A percentile compares a stretch with the other conserved stretches of the same genome.
Evolutionary conservation across 1,140 invertebrate genomes (phyloP).

Genomic region (Drosophila watanabei): DNA sequence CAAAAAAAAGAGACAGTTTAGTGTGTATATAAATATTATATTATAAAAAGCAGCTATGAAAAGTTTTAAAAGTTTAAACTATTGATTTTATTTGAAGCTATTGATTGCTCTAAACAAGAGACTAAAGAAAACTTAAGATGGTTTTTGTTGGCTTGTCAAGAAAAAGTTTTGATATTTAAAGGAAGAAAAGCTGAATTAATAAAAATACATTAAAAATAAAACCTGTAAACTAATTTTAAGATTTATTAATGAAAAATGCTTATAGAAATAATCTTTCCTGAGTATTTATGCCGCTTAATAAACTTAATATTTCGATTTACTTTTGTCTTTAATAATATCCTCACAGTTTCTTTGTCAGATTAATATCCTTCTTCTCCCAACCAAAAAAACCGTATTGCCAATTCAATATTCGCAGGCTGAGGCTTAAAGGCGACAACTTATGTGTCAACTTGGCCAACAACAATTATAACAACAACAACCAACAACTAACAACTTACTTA

Average conservation of each 20-base stretch:
- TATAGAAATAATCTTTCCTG: no score
- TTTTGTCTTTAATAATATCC: no score
- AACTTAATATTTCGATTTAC: no score
- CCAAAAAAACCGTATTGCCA: slow-evolving; percentile 6
- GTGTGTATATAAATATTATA: slow-evolving; percentile 1
- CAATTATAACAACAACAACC: slow-evolving; percentile 16
- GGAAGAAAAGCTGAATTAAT: not conserved
- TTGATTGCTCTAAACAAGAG: slow-evolving; percentile 8
- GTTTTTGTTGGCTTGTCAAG: not conserved
- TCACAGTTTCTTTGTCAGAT: not conserved
- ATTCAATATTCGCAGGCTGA: slow-evolving; percentile 23
- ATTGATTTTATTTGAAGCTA: slow-evolving; percentile 20
- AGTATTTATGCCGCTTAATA: no score
- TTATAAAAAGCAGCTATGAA: slow-evolving; percentile 32
- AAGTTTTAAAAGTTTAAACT: slow-evolving; percentile 28
- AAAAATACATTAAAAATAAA: not conserved
- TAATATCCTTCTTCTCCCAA: not conserved
- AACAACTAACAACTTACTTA: slow-evolving; percentile 76
- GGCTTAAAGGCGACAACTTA: slow-evolving; percentile 78
- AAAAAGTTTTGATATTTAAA: no score
- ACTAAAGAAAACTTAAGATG: no score
- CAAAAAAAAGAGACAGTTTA: slow-evolving; percentile 27
- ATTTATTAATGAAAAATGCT: not conserved
- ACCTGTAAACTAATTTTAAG: not conserved
- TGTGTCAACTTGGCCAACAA: slow-evolving; percentile 51